These are phyloP conservation scores for Epistrophella euchroma DNA, from an alignment of 2,888 invertebrate species.

Conservation along the genomic window DNA sequence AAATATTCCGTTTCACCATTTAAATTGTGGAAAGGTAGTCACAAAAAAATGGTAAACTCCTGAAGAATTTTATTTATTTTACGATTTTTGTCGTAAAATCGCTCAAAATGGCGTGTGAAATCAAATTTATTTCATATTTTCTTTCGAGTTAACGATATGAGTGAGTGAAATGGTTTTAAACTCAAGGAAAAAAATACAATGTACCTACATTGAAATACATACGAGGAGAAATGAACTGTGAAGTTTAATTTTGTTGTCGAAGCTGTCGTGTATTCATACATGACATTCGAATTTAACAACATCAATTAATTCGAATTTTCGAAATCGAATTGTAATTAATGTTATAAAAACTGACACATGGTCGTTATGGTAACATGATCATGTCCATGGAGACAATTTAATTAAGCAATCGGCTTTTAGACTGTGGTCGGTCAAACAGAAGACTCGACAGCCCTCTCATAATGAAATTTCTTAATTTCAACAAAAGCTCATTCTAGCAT, in stretches of 20 bases:
- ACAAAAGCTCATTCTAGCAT: constrained; percentile 52
- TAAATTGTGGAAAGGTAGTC: constrained; percentile 51
- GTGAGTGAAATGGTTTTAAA: not conserved
- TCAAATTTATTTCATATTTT: constrained; percentile 32
- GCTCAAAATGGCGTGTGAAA: constrained; percentile 46
- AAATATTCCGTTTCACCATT: constrained; percentile 65
- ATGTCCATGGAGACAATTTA: constrained; percentile 52
- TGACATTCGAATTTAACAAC: constrained; percentile 8
- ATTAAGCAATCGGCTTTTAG: constrained; percentile 44
- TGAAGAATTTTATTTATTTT: constrained; percentile 35
- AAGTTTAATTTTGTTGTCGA: not conserved
- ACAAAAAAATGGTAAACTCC: constrained; percentile 34
- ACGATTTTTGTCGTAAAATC: constrained; percentile 52
- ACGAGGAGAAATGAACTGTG: not conserved
- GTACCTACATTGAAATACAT: not conserved
- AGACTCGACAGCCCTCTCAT: not conserved
- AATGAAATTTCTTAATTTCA: constrained; percentile 34
- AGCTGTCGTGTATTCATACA: constrained; percentile 7
- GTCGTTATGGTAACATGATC: constrained; percentile 64
- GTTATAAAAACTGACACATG: constrained; percentile 53
- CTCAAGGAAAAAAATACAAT: not conserved
- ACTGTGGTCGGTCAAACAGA: constrained; percentile 41
- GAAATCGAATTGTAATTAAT: constrained; percentile 35
- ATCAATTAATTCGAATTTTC: constrained; percentile 18
- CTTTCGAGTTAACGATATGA: not conserved